Percentiles rank a stretch among this genome's conserved stretches.
phyloP scores from a whole-genome alignment of 2,113 vertebrate species.

The Pygoscelis adeliae region DNA sequence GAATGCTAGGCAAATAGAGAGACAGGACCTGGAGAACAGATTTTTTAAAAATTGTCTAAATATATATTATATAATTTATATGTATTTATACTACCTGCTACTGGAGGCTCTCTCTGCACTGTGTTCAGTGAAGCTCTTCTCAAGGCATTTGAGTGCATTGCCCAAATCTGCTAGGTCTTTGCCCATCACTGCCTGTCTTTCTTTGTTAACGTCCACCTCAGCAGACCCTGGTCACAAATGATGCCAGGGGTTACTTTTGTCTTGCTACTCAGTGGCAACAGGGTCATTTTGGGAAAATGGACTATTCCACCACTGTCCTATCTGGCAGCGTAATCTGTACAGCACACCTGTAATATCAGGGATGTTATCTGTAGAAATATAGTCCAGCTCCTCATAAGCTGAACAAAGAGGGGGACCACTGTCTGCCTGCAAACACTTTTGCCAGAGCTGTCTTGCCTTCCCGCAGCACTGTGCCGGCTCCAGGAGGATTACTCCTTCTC shows the following conservation, averaged over 20 bases:
- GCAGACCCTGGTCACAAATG: background rate
- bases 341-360: background rate
- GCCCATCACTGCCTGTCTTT: background rate
- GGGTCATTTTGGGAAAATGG: background rate
- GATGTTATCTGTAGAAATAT: background rate
- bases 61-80: background rate
- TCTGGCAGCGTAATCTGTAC: background rate
- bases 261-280: background rate
- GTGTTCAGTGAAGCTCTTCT: background rate
- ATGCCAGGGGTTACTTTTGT: background rate
- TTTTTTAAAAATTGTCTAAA: background rate
- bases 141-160: background rate
- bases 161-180: background rate
- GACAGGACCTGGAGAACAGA: background rate
- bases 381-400: background rate
- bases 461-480: fast-evolving
- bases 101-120: background rate
- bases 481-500: background rate
- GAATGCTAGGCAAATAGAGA: background rate
- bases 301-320: background rate
- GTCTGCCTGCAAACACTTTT: background rate
- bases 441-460: background rate
- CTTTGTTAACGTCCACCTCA: background rate
- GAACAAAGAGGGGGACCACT: background rate
- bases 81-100: background rate